Evolutionary conservation across 2,113 vertebrate species (phyloP), one percentile per base, ranked within the genome.

Genomic region (Kryptolebias marmoratus): DNA sequence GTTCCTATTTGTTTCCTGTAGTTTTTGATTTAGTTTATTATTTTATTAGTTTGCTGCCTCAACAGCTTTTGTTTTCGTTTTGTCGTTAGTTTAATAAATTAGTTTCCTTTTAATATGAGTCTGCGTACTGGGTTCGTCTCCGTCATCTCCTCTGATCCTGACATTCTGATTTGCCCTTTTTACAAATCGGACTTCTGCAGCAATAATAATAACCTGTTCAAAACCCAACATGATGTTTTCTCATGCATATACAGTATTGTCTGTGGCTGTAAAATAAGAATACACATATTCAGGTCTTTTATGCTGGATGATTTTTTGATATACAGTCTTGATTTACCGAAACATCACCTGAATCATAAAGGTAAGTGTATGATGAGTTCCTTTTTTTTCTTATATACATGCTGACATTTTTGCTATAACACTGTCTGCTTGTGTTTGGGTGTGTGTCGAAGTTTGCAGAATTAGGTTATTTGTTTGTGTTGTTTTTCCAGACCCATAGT

Each of bases 151-250:
- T 22, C 22, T 22, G 22, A 22, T 22, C 22, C 22, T 22, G 22
- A 22, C 22, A 22, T 74, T 54, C 72, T 68, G 71, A 70, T 80
- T 80, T 59, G 65, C 72, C 65, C 64, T 80, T 68, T 56, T 73
- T 61, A 39, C 58, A 18, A 49, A 65, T 48, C 62, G 68, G 55
- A 75, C 13, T 31, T 75, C 78, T 71, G 76, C 64, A 36, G 22
- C 52, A 61, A 2, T 31, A 67, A 68, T 77, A 30, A 13, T 10
- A 47, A 62, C 18, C 64, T 28, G 5, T 12, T 12, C 14, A 16
- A 22, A 71, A 64, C 60, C 15, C n/a, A 77, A 68, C 62, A 22
- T 52, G 64, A 42, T 1, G 2, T 1, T 47, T 3, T 1, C 42
- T 66, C 49, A 31, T 0, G 2, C 9, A 28, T 65, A 28, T 14